Percentiles rank a stretch among this genome's conserved stretches.
Conservation (phyloP, 2,888 invertebrate species). For the Nomada flava region DNA sequence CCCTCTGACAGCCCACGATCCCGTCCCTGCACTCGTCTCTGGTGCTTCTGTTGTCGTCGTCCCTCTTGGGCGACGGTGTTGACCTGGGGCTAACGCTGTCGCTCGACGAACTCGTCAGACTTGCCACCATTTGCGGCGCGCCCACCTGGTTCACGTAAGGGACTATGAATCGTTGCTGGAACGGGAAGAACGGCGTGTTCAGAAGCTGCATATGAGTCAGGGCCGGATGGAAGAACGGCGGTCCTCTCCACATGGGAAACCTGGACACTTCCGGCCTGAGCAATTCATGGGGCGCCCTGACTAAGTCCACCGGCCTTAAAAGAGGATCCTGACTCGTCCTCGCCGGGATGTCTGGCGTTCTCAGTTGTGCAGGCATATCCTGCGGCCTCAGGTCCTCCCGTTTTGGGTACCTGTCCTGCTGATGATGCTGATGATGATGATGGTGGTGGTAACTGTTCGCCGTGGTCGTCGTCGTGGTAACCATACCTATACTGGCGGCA, state of each 20-base stretch:
- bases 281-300: conserved; percentile 73
- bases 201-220: conserved; percentile 80
- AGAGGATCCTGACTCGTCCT: conserved; percentile 66
- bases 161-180: conserved; percentile 80
- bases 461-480: conserved; percentile 66
- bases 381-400: conserved; percentile 74
- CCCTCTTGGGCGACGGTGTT: conserved; percentile 78
- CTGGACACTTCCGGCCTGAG: conserved; percentile 79
- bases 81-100: conserved; percentile 80
- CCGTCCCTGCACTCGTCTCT: conserved; percentile 46
- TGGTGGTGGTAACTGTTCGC: conserved; percentile 70
- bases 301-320: conserved; percentile 70
- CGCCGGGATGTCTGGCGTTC: conserved; percentile 69
- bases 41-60: conserved; percentile 55
- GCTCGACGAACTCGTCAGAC: conserved; percentile 78
- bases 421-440: conserved; percentile 60
- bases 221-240: conserved; percentile 80
- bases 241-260: conserved; percentile 80
- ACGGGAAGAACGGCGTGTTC: conserved; percentile 80
- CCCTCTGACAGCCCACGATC: conserved; percentile 40
- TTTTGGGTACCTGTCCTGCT: conserved; percentile 73
- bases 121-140: conserved; percentile 73
- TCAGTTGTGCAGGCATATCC: conserved; percentile 68
- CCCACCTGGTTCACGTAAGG: conserved; percentile 79
- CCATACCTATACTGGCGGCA: conserved; percentile 55